Base-by-base conservation (phyloP, 2,888 invertebrate genomes). In the Oegoconia quadripuncta region DNA sequence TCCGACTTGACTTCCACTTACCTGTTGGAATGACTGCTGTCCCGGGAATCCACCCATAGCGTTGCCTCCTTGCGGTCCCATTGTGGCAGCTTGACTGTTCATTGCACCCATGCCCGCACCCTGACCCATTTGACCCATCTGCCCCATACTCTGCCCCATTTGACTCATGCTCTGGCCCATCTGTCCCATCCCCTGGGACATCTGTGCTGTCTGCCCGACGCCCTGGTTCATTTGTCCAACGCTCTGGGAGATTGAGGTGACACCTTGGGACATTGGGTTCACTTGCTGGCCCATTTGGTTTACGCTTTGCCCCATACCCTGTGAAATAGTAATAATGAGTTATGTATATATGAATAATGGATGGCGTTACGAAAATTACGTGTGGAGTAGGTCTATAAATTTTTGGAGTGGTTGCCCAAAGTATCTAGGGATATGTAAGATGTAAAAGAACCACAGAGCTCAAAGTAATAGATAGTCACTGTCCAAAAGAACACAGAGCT, bases 111-210 rank as follows among this genome's bases (percentile, higher is more conserved):
- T 86, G 8, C 76, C 82, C 0, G 73, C 78, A 0, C 75, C 79
- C 52, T 88, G 89, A 0, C 82, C 76, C 80, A 89, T 81, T 52
- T 86, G 79, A n/a, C 77, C 74, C 88, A 91, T 81, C 56, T 91
- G 91, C 35, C 88, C 83, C 72, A 86, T 87, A 2, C 80, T 73
- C 44, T 88, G 88, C 1, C 81, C 72, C 86, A 88, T 87, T 33
- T 87, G 88, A 0, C 76, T 74, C 75, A 88, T 84, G 3, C 80
- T 64, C 39, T 87, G 88, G 25, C 67, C 62, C 86, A 86, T 84
- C 47, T 86, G 84, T 0, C 80, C 68, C 78, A 84, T 82, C 11
- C 77, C 66, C 46, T 84, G 86, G 0, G 75, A 71, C 74, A 88
- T 83, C 43, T 88, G 88, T 0, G 69, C 64, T 0, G 77, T 67